Evolutionary conservation across 2,113 vertebrate genomes (phyloP).

Genomic region (Astatotilapia flaviijosephi): DNA sequence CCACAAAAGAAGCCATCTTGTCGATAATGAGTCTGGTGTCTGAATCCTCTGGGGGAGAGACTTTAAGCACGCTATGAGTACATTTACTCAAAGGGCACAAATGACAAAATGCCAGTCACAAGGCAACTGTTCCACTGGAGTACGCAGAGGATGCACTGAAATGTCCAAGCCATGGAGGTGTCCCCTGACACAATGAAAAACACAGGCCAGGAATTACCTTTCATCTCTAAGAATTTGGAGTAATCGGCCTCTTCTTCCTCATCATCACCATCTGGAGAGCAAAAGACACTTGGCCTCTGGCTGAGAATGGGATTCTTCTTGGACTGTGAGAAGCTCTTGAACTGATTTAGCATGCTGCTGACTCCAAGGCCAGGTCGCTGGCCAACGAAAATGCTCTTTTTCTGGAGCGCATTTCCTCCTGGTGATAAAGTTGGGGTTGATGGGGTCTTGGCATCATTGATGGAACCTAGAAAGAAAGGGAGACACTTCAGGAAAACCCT

Average conservation of each 20-base stretch:
- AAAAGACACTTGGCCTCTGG: conserved; percentile 85
- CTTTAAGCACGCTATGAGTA: conserved; percentile 99
- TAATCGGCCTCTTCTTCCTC: conserved; percentile 86
- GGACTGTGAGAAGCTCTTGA: conserved; percentile 81
- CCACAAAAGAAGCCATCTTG: conserved; percentile 94
- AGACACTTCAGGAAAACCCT: neutral
- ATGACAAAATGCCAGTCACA: conserved; percentile 50
- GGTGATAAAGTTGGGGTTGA: conserved; percentile 38
- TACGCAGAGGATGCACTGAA: conserved; percentile 24
- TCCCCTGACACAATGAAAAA: conserved; percentile 21
- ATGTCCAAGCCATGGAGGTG: conserved; percentile 17
- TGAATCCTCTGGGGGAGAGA: conserved; percentile 97
- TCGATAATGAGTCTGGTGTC: conserved; percentile 87
- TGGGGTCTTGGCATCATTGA: conserved; percentile 45
- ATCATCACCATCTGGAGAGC: conserved; percentile 82
- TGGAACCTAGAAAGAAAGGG: conserved; percentile 42
- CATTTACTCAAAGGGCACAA: conserved; percentile 79
- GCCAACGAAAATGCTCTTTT: conserved; percentile 78
- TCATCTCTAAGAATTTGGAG: conserved; percentile 70
- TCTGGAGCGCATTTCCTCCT: conserved; percentile 21
- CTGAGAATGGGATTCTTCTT: conserved; percentile 78
- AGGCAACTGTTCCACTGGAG: conserved; percentile 22
- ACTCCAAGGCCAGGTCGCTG: conserved; percentile 80
- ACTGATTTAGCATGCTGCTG: conserved; percentile 80
- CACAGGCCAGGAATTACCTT: conserved; percentile 67